Evolutionary conservation across 2,113 vertebrate species (phyloP).

Genomic region (Anoplopoma fimbria): DNA sequence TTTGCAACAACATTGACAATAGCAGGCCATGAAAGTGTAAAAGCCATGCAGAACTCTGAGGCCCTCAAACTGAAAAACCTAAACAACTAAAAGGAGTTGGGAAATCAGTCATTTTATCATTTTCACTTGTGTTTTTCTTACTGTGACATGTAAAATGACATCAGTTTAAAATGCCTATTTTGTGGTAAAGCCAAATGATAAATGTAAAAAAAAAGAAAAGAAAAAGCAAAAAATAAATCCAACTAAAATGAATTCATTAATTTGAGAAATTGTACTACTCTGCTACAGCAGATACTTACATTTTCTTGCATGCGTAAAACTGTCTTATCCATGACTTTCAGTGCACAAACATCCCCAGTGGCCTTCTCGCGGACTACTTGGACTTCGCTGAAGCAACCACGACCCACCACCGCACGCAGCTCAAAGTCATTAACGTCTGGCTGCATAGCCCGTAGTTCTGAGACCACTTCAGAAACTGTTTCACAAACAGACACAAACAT

Average conservation of each 20-base stretch:
- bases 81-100: neutral
- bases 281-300: conserved; percentile 76
- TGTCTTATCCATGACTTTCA: conserved; percentile 95
- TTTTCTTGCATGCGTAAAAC: conserved; percentile 86
- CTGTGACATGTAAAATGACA: neutral
- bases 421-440: conserved; percentile 91
- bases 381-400: conserved; percentile 92
- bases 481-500: conserved; percentile 48
- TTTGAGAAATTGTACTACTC: no score
- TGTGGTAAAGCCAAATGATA: neutral
- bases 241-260: no score
- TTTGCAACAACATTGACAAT: neutral
- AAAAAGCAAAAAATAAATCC: no score
- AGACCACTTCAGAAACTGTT: conserved; percentile 89
- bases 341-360: conserved; percentile 92
- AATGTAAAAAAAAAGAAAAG: no score
- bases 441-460: conserved; percentile 90
- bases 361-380: conserved; percentile 91
- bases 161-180: neutral
- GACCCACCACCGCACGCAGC: conserved; percentile 88
- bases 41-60: neutral
- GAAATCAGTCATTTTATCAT: neutral
- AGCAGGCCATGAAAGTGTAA: neutral
- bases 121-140: neutral
- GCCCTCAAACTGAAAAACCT: neutral